Percentiles rank a stretch among this genome's conserved stretches.
Evolutionary conservation across 2,797 vertebrate genomes (phyloP).

Genomic region (Phalanger gymnotis): DNA sequence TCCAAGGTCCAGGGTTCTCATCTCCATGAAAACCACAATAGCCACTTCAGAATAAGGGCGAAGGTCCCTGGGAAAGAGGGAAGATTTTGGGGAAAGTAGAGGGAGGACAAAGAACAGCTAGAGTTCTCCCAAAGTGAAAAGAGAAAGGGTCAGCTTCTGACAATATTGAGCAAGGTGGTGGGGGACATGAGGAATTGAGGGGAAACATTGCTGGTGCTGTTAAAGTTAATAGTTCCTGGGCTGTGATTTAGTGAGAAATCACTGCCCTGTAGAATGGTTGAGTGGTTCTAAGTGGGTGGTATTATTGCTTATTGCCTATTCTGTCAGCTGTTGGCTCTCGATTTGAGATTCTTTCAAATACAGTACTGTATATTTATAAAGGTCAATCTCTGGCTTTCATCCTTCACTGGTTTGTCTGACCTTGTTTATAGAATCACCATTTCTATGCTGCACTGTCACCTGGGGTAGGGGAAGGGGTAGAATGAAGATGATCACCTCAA

Average conservation of each 20-base stretch:
- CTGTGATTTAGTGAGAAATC: background rate
- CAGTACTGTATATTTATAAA: slow-evolving; percentile 63
- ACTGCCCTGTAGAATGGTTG: background rate
- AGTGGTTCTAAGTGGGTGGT: background rate
- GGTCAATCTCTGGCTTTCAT: slow-evolving; percentile 54
- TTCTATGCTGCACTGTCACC: background rate
- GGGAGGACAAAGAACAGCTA: background rate
- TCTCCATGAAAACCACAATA: background rate
- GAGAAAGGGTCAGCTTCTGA: background rate
- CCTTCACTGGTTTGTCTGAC: slow-evolving; percentile 50
- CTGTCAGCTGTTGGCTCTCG: background rate
- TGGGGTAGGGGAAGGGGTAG: background rate
- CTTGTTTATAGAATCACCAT: slow-evolving; percentile 13
- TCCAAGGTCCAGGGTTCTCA: background rate
- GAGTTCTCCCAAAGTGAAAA: background rate
- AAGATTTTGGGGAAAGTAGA: background rate
- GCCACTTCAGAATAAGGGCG: background rate
- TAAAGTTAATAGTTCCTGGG: background rate
- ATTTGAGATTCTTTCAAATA: slow-evolving; percentile 55
- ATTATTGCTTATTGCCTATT: slow-evolving; percentile 12
- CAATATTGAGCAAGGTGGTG: background rate
- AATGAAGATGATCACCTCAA: background rate
- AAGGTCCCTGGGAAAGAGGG: background rate
- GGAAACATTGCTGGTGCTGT: background rate
- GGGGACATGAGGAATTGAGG: background rate